Percentiles rank a stretch among this genome's conserved stretches.
Evolutionary conservation across 2,888 invertebrate species (phyloP).

Genomic region (Hyposoter didymator): DNA sequence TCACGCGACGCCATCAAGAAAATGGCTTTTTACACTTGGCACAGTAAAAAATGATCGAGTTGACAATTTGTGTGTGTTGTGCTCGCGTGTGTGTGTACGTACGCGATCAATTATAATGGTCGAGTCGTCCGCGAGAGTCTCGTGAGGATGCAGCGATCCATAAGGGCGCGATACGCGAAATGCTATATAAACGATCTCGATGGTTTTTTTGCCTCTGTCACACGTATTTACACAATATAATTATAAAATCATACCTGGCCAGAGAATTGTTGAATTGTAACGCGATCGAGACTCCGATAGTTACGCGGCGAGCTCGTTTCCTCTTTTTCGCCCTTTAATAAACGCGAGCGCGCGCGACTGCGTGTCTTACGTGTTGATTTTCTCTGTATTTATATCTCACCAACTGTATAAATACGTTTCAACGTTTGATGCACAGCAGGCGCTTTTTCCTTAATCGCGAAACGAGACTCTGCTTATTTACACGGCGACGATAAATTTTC

Average conservation of each 20-base stretch:
- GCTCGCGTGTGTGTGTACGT: neutral
- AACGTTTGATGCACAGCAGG: neutral
- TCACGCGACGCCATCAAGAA: constrained; percentile 42
- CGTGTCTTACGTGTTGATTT: constrained; percentile 59
- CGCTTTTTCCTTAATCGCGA: neutral
- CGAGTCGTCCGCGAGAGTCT: constrained; percentile 21
- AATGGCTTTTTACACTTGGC: constrained; percentile 12
- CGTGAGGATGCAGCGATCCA: constrained; percentile 44
- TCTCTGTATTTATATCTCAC: constrained; percentile 40
- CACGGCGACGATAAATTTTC: neutral
- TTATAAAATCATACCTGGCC: constrained; percentile 56
- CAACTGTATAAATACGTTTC: constrained; percentile 34
- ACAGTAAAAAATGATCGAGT: neutral
- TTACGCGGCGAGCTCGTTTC: constrained; percentile 53
- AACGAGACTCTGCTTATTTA: neutral
- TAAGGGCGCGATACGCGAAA: constrained; percentile 50
- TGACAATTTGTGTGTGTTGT: neutral
- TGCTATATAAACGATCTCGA: constrained; percentile 53
- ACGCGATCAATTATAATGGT: neutral
- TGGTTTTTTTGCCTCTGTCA: constrained; percentile 37
- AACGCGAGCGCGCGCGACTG: too few relatives aligned
- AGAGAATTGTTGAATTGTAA: constrained; percentile 53
- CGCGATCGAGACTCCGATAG: constrained; percentile 64
- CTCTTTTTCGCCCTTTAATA: constrained; percentile 14
- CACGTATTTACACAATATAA: constrained; percentile 50